These are phyloP conservation scores for Boloria euphrosyne DNA, from an alignment of 2,888 invertebrate species.

Conservation along the genomic window DNA sequence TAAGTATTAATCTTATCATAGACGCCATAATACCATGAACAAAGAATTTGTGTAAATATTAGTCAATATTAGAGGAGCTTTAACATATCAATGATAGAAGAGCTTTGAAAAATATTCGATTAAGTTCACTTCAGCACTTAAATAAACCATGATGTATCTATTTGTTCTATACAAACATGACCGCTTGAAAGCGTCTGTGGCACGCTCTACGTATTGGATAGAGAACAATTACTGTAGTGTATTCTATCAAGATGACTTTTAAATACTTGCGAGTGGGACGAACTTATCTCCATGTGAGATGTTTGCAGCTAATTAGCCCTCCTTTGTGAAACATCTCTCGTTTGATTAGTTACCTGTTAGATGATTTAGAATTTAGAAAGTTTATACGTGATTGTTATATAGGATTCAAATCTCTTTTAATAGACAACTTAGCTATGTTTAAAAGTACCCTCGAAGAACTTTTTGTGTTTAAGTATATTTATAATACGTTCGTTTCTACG, in stretches of 20 bases:
- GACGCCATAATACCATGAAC: too few relatives aligned
- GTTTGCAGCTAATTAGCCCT: constrained; percentile 44
- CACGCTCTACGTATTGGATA: background rate
- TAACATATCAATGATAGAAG: too few relatives aligned
- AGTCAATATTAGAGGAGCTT: too few relatives aligned
- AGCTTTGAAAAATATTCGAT: too few relatives aligned
- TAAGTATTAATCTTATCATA: too few relatives aligned
- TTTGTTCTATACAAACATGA: background rate
- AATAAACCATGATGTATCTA: background rate
- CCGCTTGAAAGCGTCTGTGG: background rate
- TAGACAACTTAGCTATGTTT: background rate
- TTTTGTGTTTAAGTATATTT: too few relatives aligned
- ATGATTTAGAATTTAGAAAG: constrained; percentile 16
- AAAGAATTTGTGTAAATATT: too few relatives aligned
- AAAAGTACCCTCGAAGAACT: too few relatives aligned
- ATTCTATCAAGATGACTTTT: constrained; percentile 34
- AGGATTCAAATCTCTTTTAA: background rate
- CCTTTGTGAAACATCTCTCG: constrained; percentile 30
- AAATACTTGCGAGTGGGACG: constrained; percentile 27
- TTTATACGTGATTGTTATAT: background rate
- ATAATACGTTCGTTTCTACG: too few relatives aligned
- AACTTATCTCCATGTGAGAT: constrained; percentile 25
- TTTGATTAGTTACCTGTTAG: constrained; percentile 34
- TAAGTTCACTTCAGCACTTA: too few relatives aligned
- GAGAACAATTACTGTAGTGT: constrained; percentile 12